These are phyloP conservation scores for Stichopus horrens DNA, from an alignment of 53 echinoderm and acorn worm genomes.

Conservation along the genomic window DNA sequence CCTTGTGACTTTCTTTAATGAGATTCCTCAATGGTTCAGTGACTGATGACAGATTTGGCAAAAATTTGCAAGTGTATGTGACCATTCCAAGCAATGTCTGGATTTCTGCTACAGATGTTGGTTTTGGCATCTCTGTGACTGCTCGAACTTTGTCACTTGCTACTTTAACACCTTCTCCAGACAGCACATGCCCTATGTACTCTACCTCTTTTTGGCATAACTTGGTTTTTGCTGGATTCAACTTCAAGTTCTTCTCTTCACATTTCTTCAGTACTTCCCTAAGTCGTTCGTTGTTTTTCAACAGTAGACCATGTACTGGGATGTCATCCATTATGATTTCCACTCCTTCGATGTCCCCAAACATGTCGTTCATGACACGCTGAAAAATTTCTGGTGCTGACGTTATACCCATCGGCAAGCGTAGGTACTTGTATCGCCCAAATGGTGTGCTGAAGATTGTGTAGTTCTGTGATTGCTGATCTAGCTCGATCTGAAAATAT, in stretches of 20 bases:
- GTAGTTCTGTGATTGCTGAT: constrained; percentile 42
- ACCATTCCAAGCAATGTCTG: constrained; percentile 35
- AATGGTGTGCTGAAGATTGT: constrained; percentile 52
- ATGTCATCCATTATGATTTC: constrained; percentile 67
- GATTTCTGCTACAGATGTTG: neutral
- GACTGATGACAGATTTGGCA: constrained; percentile 39
- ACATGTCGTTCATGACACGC: constrained; percentile 45
- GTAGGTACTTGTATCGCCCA: constrained; percentile 50
- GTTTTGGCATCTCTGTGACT: constrained; percentile 40
- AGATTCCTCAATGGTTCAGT: constrained; percentile 47
- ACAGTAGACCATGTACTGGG: constrained; percentile 44
- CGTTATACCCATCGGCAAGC: constrained; percentile 58
- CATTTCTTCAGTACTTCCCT: constrained; percentile 45
- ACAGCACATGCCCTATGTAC: constrained; percentile 47
- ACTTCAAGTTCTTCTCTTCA: constrained; percentile 48
- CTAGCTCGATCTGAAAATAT: constrained; percentile 57
- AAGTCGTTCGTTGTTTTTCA: constrained; percentile 49
- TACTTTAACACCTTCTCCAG: constrained; percentile 33
- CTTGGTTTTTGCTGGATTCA: constrained; percentile 54
- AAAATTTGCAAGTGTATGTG: constrained; percentile 35
- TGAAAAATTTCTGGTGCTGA: constrained; percentile 64
- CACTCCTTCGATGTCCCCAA: constrained; percentile 50
- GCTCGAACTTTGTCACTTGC: constrained; percentile 16
- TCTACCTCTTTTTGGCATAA: constrained; percentile 41
- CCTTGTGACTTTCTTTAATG: constrained; percentile 28